phyloP scores from a whole-genome alignment of 2,113 vertebrate species.

The Pandion haliaetus region DNA sequence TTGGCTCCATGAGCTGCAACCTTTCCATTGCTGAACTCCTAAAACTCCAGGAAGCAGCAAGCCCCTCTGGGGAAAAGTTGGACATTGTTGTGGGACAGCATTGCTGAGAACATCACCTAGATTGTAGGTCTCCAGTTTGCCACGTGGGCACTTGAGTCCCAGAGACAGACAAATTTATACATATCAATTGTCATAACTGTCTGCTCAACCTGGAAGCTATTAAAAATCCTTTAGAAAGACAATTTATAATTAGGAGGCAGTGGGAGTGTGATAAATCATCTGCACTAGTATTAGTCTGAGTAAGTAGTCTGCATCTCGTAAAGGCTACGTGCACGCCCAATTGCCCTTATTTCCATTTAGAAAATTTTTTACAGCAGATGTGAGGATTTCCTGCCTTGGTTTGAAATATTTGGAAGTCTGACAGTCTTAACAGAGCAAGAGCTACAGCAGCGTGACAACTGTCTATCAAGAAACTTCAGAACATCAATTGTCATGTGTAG shows the following conservation, averaged over 20 bases:
- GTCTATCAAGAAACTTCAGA: neutral
- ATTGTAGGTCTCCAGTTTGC: neutral
- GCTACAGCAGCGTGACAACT: neutral
- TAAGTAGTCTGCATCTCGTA: neutral
- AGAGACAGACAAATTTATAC: neutral
- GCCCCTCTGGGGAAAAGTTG: fast-evolving
- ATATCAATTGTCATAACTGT: neutral
- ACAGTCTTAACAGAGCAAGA: neutral
- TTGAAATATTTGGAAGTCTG: neutral
- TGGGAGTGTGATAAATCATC: neutral
- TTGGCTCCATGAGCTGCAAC: neutral
- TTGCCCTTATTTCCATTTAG: neutral
- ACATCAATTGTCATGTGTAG: neutral
- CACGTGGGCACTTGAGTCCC: neutral
- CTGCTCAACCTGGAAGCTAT: neutral
- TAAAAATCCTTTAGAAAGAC: neutral
- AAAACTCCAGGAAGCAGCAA: neutral
- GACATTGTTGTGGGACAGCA: neutral
- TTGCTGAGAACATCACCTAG: neutral
- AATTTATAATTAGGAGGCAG: neutral
- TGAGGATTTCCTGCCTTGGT: neutral
- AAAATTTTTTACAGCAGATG: neutral
- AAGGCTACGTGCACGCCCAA: fast-evolving
- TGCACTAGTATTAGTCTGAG: neutral
- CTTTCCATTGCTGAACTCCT: neutral